Evolutionary conservation across 2,113 vertebrate species (phyloP).

Genomic region (Tupaia tana): DNA sequence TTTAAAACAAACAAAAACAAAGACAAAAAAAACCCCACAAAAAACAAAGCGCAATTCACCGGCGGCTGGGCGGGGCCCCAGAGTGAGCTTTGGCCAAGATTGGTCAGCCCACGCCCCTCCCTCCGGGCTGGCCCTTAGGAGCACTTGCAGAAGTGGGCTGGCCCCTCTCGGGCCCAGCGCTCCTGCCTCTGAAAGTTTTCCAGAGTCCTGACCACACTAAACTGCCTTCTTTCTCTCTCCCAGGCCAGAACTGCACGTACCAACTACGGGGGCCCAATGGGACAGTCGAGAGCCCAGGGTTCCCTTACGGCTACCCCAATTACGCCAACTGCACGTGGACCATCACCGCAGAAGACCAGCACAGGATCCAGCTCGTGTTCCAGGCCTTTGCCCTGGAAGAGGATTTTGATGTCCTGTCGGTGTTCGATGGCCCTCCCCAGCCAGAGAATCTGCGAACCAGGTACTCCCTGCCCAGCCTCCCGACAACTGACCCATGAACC

Average conservation of each 20-base stretch:
- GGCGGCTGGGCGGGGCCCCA: too few species aligned
- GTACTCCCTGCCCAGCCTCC: slow-evolving; percentile 81
- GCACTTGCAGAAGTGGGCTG: background rate
- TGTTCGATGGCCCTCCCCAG: slow-evolving; percentile 95
- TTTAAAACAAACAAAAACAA: too few species aligned
- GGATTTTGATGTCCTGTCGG: slow-evolving; percentile 97
- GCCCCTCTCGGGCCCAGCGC: too few species aligned
- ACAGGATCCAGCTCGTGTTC: slow-evolving; percentile 98
- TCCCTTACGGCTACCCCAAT: slow-evolving; percentile 98
- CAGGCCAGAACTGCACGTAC: slow-evolving; percentile 99
- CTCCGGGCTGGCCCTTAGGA: background rate
- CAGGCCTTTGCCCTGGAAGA: slow-evolving; percentile 98
- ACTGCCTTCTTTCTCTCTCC: slow-evolving; percentile 72
- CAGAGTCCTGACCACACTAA: background rate
- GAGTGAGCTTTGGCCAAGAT: background rate
- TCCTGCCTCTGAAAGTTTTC: background rate
- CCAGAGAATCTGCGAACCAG: slow-evolving; percentile 94
- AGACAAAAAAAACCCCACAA: too few species aligned
- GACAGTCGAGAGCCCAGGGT: slow-evolving; percentile 98
- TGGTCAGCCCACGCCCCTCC: background rate
- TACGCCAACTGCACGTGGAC: slow-evolving; percentile 99
- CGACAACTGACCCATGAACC: background rate
- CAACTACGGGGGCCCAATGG: slow-evolving; percentile 95
- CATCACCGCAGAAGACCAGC: slow-evolving; percentile 94
- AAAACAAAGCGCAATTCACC: too few species aligned